A percentile compares a stretch with the other conserved stretches of the same genome.
Evolutionary conservation across 2,113 vertebrate species (phyloP).

Genomic region (Leuciscus idus): DNA sequence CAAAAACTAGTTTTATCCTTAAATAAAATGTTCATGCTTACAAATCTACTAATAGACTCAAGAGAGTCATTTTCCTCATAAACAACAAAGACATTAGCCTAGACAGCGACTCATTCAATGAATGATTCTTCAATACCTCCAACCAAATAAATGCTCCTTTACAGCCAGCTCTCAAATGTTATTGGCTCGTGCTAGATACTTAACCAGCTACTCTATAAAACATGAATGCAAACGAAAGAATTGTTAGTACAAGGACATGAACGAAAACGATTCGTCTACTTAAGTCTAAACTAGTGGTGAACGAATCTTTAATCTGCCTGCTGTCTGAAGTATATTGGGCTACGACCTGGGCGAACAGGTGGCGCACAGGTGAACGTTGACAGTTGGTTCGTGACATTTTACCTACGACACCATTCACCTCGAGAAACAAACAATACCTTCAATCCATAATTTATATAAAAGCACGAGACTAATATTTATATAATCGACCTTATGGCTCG

Average conservation of each 20-base stretch:
- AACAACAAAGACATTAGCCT: not conserved
- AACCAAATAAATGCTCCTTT: not conserved
- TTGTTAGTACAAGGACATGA: not conserved
- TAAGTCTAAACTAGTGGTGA: not conserved
- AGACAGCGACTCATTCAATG: no score
- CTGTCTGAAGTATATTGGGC: not conserved
- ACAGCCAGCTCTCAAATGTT: not conserved
- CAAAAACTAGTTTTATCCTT: not conserved
- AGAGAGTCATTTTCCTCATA: not conserved
- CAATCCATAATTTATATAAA: not conserved
- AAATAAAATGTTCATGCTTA: not conserved
- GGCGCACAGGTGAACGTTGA: slow-evolving; percentile 15
- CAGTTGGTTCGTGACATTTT: not conserved
- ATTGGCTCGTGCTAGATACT: not conserved
- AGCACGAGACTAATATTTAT: not conserved
- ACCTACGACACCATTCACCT: not conserved
- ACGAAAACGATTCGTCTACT: not conserved
- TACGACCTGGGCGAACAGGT: slow-evolving; percentile 24
- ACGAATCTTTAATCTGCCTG: not conserved
- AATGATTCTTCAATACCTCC: not conserved
- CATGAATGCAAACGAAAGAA: not conserved
- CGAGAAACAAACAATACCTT: not conserved
- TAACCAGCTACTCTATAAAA: not conserved
- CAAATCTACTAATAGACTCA: not conserved
- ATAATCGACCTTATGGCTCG: not conserved